These are phyloP conservation scores for Phortica okadai DNA, from an alignment of 2,888 invertebrate genomes.

Conservation along the genomic window DNA sequence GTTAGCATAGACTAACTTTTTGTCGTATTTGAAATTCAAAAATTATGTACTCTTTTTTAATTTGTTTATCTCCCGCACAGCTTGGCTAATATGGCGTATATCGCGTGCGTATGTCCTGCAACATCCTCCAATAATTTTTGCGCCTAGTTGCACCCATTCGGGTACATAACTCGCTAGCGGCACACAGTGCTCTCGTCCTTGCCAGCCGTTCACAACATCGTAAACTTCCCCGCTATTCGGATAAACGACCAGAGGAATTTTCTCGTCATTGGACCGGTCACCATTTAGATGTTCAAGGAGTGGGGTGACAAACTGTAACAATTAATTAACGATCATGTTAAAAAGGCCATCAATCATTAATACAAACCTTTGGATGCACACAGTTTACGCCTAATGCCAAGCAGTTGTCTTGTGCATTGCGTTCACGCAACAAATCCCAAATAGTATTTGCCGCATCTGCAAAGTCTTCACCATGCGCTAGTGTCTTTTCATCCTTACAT, in stretches of 20 bases:
- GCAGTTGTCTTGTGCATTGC: conserved; percentile 81
- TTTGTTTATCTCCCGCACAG: conserved; percentile 59
- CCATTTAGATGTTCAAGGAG: conserved; percentile 80
- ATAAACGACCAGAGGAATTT: conserved; percentile 89
- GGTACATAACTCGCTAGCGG: conserved; percentile 84
- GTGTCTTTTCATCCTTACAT: conserved; percentile 82
- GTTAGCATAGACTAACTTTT: no score
- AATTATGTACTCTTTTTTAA: conserved; percentile 48
- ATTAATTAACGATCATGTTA: neutral
- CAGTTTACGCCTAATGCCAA: conserved; percentile 95
- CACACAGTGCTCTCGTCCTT: conserved; percentile 83
- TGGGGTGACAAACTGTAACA: conserved; percentile 78
- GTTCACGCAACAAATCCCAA: conserved; percentile 79
- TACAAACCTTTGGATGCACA: conserved; percentile 79
- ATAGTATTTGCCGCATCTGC: conserved; percentile 84
- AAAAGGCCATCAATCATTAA: neutral
- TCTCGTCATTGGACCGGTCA: conserved; percentile 73
- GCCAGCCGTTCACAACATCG: conserved; percentile 78
- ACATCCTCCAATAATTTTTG: conserved; percentile 92
- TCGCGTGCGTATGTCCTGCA: conserved; percentile 91
- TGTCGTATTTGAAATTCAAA: no score
- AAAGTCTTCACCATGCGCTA: conserved; percentile 89
- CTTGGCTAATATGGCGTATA: conserved; percentile 83
- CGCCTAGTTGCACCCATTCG: conserved; percentile 89
- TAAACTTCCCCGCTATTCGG: conserved; percentile 88